Evolutionary conservation across 1,140 invertebrate species (phyloP), one percentile per base, ranked within the genome.

Genomic region (Orussus abietinus): DNA sequence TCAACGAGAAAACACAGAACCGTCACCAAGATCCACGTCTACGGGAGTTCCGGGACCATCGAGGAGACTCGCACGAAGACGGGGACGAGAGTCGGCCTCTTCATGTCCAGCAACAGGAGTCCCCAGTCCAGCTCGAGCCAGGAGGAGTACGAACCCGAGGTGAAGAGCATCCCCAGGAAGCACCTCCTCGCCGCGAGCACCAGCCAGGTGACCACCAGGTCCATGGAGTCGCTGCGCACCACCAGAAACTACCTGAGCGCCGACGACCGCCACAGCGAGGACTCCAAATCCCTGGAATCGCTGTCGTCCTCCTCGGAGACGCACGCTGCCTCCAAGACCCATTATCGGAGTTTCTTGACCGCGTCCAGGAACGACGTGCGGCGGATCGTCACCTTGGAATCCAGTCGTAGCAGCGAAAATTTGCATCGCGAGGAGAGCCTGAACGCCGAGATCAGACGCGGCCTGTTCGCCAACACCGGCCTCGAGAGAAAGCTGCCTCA

Each of bases 111-210:
- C 6, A 80, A 74, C 37, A 77, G 79, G 30, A 83, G 81, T 43
- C 80, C 81, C 0, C 79, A 83, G 26, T 84, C 82, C 1, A 83
- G 81, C 49, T 84, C 81, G 9, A 83, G 81, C 30, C 81, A 84
- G 54, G 82, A 85, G 52, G 82, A 85, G 34, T 82, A 82, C 48
- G 81, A 80, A 26, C 71, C 74, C 0, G 75, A 77, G 22, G 51
- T 63, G 4, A 74, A 79, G 28, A 52, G 45, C 15, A 38, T 64
- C n/a, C 11, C 52, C 2, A 53, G 45, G 7, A 76, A 77, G 4
- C 79, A 81, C 29, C 79, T 79, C 48, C 56, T 84, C 25, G 73
- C 79, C 1, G 74, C 46, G 0, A 53, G 74, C 2, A 49, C 52
- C 2, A 62, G 77, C 13, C 80, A 81, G 1, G 79, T 83, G 47